Evolutionary conservation across 1,140 invertebrate species (phyloP).

Genomic region (Orchesella cincta): DNA sequence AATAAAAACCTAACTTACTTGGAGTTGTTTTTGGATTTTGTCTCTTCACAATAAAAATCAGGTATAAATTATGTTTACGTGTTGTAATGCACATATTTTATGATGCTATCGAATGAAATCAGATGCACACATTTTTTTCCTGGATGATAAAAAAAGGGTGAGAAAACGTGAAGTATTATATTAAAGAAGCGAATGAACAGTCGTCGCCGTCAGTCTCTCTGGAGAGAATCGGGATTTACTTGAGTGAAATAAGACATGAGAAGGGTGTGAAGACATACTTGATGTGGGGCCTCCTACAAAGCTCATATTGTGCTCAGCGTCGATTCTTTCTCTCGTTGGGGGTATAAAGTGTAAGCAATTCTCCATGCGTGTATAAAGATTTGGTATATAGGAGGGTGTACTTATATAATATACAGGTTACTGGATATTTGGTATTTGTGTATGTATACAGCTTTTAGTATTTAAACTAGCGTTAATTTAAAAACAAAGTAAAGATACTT

Average conservation of each 20-base stretch:
- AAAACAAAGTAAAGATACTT: not conserved
- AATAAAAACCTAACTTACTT: no score
- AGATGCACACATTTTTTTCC: not conserved
- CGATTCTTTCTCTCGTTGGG: not conserved
- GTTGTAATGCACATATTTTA: no score
- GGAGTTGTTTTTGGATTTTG: no score
- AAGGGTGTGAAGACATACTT: conserved; percentile 21
- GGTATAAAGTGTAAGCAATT: not conserved
- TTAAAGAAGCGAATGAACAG: conserved; percentile 18
- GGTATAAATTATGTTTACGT: no score
- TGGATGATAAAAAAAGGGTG: not conserved
- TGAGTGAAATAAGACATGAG: conserved; percentile 30
- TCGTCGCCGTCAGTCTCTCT: conserved; percentile 26
- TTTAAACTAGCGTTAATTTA: no score
- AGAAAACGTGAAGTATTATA: conserved; percentile 21
- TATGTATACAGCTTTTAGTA: no score
- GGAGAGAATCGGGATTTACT: conserved; percentile 10
- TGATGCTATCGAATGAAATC: not conserved
- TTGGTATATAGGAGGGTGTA: no score
- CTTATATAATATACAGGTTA: no score
- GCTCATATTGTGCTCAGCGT: not conserved
- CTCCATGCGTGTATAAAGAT: not conserved
- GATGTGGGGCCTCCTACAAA: conserved; percentile 14
- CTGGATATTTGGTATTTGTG: no score
- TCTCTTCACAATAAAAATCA: no score